Evolutionary conservation across 53 echinoderm and acorn worm species (phyloP), one percentile per base, ranked within the genome.

Genomic region (Astropecten irregularis): DNA sequence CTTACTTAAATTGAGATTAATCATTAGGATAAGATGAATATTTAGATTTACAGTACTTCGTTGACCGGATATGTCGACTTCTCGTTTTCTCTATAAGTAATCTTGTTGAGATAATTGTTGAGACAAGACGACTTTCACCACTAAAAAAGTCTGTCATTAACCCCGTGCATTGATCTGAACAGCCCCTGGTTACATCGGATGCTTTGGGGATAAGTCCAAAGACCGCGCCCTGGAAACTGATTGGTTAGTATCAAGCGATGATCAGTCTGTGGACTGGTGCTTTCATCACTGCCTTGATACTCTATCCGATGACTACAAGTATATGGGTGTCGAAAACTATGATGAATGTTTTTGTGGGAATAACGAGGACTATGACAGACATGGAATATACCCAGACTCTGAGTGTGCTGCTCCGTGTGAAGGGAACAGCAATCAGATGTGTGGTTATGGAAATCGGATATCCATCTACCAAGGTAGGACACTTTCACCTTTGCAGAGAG

Each of bases 251-350:
- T 2, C 6, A 2, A 58, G 31, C 28, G 2, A 58, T 9, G 32
- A 27, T 10, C 59, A 58, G 21, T 58, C 59, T 11, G 59, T 58
- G 29, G 59, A 58, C 29, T 58, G 59, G 59, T 58, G 59, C 59
- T 58, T 58, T 15, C 4, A 15, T 9, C 10, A 58, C 29, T 58
- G 59, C 13, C 31, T 58, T 8, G 59, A 58, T 29, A 29, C 29
- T 4, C 29, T 9, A 1, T 9, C 59, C n/a, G 8, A 18, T 2
- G 9, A 26, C 9, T 58, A 11, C 31, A 31, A 27, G 31, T 58
- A 58, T 16, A 31, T 31, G 3, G 59, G 59, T 2, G 29, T 58
- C 13, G 11, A 30, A 58, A 6, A 13, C 30, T 11, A 3, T 14
- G 0, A 15, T 8, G 30, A 58, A 30, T 58, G 30, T 27, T 58